Evolutionary conservation across 2,797 vertebrate species (phyloP), one percentile per base, ranked within the genome.

Genomic region (Pempheris klunzingeri): DNA sequence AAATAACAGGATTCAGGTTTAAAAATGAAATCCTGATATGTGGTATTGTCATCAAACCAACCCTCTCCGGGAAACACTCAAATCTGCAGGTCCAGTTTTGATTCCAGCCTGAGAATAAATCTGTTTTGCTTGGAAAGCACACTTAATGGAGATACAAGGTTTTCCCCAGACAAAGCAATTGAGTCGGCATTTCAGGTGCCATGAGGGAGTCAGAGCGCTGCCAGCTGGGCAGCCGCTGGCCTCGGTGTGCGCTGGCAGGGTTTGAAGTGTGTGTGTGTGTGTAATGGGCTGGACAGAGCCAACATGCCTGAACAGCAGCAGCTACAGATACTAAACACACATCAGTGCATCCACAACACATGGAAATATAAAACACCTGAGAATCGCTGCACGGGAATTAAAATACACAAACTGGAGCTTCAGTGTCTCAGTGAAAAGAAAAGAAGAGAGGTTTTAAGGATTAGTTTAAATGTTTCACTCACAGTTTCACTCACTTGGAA

Each of bases 181-280:
- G 53, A 85, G 81, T 74, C 52, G 64, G 84, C 76, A 78, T 81
- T 85, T 86, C 53, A 11, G 78, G 53, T 55, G 66, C 74, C 86
- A 60, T 18, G 54, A 74, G 83, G 77, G 79, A 86, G 43, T 53
- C 49, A 0, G 58, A 72, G 77, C 26, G 30, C 1, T 79, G 85
- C 88, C 88, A 90, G 83, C 77, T 87, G 89, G 82, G 76, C 83
- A 24, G 68, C 66, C 63, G 30, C 76, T 80, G 77, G 67, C 73
- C 76, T 66, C 69, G 8, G 78, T 63, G 70, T 77, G 77, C 15
- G 63, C 69, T 86, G 85, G 85, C 81, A 80, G 49, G 13, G 36
- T 65, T 38, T 78, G 59, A 32, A 49, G 52, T 53, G 64, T 72
- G 78, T 73, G 68, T 77, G 30, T 64, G 67, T 65, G 74, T 74